phyloP scores from a whole-genome alignment of 2,113 vertebrate species.

The Lynx canadensis region DNA sequence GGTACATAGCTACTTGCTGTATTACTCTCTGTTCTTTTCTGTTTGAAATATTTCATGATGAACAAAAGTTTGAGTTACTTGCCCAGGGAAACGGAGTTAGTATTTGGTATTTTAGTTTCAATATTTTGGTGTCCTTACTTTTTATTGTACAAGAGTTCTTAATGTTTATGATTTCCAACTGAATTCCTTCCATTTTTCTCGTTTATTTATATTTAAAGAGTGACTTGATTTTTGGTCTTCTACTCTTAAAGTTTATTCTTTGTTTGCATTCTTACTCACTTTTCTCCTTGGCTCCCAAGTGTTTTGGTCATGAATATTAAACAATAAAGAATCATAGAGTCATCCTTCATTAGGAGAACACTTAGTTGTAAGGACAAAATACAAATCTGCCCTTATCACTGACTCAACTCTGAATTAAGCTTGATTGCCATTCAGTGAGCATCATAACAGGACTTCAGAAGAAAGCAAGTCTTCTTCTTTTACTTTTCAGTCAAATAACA shows the following conservation, averaged over 20 bases:
- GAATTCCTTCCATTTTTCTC: constrained; percentile 63
- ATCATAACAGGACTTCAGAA: not conserved
- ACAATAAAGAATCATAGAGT: constrained; percentile 48
- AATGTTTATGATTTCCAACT: constrained; percentile 52
- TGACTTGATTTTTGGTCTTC: constrained; percentile 40
- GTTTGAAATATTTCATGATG: constrained; percentile 50
- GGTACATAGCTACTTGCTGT: not conserved
- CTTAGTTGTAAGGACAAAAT: not conserved
- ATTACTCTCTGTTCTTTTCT: constrained; percentile 40
- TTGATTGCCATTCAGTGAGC: not conserved
- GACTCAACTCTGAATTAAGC: not conserved
- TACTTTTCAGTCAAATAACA: not conserved
- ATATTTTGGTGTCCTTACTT: constrained; percentile 65
- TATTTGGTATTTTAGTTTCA: constrained; percentile 61
- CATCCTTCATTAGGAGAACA: not conserved
- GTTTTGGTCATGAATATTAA: constrained; percentile 54
- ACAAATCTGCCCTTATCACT: not conserved
- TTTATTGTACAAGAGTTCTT: constrained; percentile 40
- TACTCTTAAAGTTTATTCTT: constrained; percentile 34
- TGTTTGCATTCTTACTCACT: constrained; percentile 54
- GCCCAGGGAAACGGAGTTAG: not conserved
- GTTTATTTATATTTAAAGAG: constrained; percentile 65
- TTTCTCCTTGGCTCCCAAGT: constrained; percentile 3
- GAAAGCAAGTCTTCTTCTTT: not conserved
- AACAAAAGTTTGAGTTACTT: constrained; percentile 47